A percentile compares a stretch with the other conserved stretches of the same genome.
Conservation (phyloP, 1,140 invertebrate species). For the Leptinotarsa texana region DNA sequence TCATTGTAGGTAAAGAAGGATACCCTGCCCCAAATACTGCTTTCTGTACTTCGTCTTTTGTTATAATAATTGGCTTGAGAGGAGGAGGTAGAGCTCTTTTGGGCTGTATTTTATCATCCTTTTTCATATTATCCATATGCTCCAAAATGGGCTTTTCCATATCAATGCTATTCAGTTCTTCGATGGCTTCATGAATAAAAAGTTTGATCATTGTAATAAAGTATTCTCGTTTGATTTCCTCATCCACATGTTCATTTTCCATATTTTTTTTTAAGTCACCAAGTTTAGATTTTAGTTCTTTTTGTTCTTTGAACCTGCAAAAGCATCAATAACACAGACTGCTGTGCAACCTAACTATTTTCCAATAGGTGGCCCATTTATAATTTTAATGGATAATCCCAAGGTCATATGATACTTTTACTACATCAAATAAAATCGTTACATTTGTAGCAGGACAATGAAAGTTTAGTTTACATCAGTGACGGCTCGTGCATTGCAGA, state of each 20-base stretch:
- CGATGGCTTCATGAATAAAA: constrained; percentile 73
- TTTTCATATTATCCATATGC: constrained; percentile 66
- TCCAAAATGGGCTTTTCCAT: constrained; percentile 75
- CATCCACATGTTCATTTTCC: constrained; percentile 70
- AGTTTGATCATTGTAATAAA: constrained; percentile 78
- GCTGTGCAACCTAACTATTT: too few relatives aligned
- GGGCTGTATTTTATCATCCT: constrained; percentile 52
- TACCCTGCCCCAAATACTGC: constrained; percentile 93
- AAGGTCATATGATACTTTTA: too few relatives aligned
- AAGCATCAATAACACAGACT: neutral
- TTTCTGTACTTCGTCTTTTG: constrained; percentile 86
- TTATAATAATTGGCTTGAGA: constrained; percentile 91
- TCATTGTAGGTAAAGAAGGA: constrained; percentile 88
- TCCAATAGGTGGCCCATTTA: too few relatives aligned
- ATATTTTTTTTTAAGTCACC: constrained; percentile 67
- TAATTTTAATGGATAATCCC: too few relatives aligned
- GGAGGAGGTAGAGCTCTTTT: constrained; percentile 58
- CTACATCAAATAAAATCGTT: too few relatives aligned
- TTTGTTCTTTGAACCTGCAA: constrained; percentile 73
- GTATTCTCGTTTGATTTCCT: constrained; percentile 81
- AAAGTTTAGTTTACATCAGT: too few relatives aligned
- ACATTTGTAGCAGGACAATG: too few relatives aligned
- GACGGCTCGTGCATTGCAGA: too few relatives aligned
- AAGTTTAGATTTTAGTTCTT: constrained; percentile 76
- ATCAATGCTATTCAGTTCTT: constrained; percentile 76